Evolutionary conservation across 2,113 vertebrate species (phyloP).

Genomic region (Cyanistes caeruleus): DNA sequence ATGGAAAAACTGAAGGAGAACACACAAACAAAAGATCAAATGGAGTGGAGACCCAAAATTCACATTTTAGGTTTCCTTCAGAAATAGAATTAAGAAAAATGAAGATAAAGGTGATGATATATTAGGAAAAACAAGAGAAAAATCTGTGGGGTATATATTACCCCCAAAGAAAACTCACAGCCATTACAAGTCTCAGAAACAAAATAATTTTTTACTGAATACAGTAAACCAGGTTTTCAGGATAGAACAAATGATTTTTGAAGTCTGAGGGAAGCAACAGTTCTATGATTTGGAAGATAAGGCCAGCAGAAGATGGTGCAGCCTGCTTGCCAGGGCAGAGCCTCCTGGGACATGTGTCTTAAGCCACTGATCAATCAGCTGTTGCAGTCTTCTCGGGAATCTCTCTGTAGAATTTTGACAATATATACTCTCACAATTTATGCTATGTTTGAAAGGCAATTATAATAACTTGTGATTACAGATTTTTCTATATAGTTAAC

Average conservation of each 20-base stretch:
- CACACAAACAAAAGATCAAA: not conserved
- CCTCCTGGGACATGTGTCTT: rapidly evolving
- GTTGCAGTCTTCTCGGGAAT: not conserved
- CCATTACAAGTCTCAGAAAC: not conserved
- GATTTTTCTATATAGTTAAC: not conserved
- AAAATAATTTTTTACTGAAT: not conserved
- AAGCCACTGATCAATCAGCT: not conserved
- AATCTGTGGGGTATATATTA: not conserved
- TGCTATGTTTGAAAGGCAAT: not conserved
- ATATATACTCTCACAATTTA: not conserved
- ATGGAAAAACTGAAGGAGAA: conserved; percentile 39
- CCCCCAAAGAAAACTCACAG: not conserved
- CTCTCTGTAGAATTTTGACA: not conserved
- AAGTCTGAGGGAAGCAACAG: not conserved
- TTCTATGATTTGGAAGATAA: not conserved
- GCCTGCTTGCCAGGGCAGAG: not conserved
- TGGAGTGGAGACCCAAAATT: not conserved
- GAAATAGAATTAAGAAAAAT: not conserved
- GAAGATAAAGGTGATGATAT: not conserved
- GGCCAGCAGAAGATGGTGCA: not conserved
- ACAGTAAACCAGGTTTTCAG: not conserved
- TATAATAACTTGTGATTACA: not conserved
- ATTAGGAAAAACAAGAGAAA: not conserved
- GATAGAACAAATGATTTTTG: not conserved
- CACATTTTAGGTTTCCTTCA: not conserved